phyloP scores from a whole-genome alignment of 2,797 vertebrate genomes.

The Hoplostethus atlanticus region DNA sequence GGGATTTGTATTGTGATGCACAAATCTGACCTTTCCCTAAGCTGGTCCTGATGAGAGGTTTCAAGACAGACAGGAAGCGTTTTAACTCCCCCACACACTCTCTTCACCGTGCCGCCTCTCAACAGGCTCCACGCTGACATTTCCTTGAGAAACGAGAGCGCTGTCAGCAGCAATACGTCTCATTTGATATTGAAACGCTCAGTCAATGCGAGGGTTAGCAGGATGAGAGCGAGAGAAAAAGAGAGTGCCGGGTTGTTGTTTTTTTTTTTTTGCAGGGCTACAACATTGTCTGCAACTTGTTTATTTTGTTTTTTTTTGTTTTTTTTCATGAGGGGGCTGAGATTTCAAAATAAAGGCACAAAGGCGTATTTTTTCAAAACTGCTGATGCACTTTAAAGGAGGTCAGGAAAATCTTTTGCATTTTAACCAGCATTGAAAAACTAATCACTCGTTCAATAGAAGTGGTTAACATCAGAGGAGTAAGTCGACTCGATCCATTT shows the following conservation, averaged over 20 bases:
- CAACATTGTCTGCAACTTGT: conserved; percentile 60
- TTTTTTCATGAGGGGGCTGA: conserved; percentile 35
- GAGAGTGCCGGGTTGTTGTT: conserved; percentile 5
- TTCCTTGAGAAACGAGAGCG: conserved; percentile 71
- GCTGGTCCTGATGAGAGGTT: conserved; percentile 71
- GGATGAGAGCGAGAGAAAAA: conserved; percentile 37
- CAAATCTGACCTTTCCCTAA: conserved; percentile 75
- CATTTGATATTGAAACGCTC: conserved; percentile 68
- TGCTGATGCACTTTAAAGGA: conserved; percentile 62
- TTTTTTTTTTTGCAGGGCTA: conserved; percentile 13
- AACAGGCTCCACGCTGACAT: conserved; percentile 72
- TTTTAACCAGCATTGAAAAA: conserved; percentile 64
- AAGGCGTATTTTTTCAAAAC: conserved; percentile 47
- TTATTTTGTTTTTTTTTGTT: conserved; percentile 43
- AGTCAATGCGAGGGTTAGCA: conserved; percentile 43
- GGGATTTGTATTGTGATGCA: conserved; percentile 66
- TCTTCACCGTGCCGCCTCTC: conserved; percentile 45
- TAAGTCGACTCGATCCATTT: conserved; percentile 52
- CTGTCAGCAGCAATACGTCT: conserved; percentile 76
- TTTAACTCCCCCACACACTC: conserved; percentile 42
- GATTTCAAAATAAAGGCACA: conserved; percentile 46
- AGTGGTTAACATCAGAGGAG: conserved; percentile 60
- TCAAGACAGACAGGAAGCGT: conserved; percentile 63
- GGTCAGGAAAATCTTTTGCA: conserved; percentile 55
- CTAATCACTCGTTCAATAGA: conserved; percentile 62